Percentiles rank a stretch among this genome's conserved stretches.
These are phyloP conservation scores for Alces alces DNA, from an alignment of 2,113 vertebrate species.

Conservation along the genomic window DNA sequence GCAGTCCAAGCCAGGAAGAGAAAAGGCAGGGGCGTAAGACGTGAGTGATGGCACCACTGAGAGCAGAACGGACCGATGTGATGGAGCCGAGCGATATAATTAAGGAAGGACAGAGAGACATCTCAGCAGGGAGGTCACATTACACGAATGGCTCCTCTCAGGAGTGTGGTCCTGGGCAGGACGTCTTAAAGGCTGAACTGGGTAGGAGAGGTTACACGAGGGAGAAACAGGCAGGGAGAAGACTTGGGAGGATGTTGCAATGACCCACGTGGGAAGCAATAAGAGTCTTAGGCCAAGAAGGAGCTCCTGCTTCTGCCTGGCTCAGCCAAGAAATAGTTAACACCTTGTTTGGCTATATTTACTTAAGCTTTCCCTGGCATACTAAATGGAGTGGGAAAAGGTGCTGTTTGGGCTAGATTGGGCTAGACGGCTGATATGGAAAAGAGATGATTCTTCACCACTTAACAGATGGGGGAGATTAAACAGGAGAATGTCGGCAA, in stretches of 20 bases:
- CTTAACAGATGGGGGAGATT: constrained; percentile 22
- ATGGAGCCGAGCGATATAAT: neutral
- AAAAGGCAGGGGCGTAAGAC: neutral
- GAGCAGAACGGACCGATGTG: neutral
- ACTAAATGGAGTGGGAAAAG: neutral
- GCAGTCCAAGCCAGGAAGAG: neutral
- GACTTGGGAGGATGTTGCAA: neutral
- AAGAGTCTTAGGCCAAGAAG: neutral
- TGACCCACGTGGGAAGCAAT: neutral
- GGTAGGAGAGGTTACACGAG: neutral
- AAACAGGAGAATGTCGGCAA: constrained; percentile 6
- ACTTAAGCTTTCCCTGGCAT: neutral
- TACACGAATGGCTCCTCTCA: neutral
- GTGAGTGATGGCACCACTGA: neutral
- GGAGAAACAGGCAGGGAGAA: neutral
- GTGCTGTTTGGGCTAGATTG: constrained; percentile 37
- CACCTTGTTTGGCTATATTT: constrained; percentile 1
- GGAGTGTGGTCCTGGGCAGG: neutral
- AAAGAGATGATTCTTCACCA: neutral
- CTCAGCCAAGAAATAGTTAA: constrained; percentile 16
- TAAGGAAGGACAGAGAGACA: neutral
- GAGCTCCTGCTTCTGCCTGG: neutral
- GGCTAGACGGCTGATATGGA: neutral
- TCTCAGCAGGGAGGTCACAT: neutral
- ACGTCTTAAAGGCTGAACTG: neutral